Base-by-base conservation (phyloP, 2,113 vertebrate species). In the Nestor notabilis region DNA sequence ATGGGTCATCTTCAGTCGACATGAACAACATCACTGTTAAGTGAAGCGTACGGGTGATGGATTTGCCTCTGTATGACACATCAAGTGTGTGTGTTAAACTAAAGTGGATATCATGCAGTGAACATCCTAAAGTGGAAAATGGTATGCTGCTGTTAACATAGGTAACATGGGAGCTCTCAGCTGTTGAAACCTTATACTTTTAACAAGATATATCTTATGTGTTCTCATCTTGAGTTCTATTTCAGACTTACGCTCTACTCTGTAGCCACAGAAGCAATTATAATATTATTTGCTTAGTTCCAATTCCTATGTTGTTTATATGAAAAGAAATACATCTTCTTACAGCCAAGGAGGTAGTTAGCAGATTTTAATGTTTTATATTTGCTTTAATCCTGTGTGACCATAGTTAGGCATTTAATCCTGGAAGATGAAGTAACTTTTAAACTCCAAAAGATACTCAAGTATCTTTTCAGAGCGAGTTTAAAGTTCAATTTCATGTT, bases 81-180 rank as follows among this genome's bases (percentile, higher is more conserved):
- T 15, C 29, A 9, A 21, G 29, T 3, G 33, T 11, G 39, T 29
- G 31, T 6, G 5, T 70, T 58, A 13, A 29, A 63, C 29, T 14
- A 33, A 18, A 14, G 10, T 0, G 1, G 39, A 20, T 2, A 5
- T 29, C 10, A 19, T 3, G 0, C 27, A 18, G 25, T 11, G 37
- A 50, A 68, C 78, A 49, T 1, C 65, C n/a, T 43, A 2, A 2
- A 29, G 60, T 15, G 56, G 75, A 16, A 74, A 44, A 49, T 8
- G 28, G 33, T 5, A 4, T 0, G 28, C n/a, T 72, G n/a, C 61
- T 55, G 64, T 6, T 17, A 39, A 4, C 1, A 0, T 18, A 46
- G 2, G 4, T 29, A 37, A 43, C 43, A 4, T 10, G 61, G 52
- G 41, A 61, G 41, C 4, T 12, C 72, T 66, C 6, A 7, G 79